Conservation (phyloP, 2,888 invertebrate species). For the Acronicta alni region DNA sequence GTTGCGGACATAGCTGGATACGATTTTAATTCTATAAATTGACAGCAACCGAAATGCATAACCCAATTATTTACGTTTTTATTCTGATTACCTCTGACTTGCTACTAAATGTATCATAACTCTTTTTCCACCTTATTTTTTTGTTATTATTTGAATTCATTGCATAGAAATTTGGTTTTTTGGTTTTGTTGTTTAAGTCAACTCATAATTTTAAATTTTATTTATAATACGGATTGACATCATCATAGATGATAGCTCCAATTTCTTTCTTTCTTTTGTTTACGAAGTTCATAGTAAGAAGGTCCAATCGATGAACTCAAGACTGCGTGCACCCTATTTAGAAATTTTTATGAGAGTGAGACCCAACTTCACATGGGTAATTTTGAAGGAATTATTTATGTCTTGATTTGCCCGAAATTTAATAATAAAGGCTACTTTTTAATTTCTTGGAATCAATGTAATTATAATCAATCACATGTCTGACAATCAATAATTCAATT, state of each 20-base stretch:
- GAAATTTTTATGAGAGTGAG: neutral
- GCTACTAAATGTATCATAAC: constrained; percentile 37
- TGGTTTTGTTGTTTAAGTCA: constrained; percentile 1
- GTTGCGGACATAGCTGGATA: constrained; percentile 25
- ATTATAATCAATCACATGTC: constrained; percentile 12
- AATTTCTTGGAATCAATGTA: neutral
- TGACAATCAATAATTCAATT: constrained; percentile 12
- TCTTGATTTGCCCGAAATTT: neutral
- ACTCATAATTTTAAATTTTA: constrained; percentile 2
- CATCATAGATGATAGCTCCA: constrained; percentile 8
- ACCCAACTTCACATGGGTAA: too few species aligned
- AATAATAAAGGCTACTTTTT: neutral
- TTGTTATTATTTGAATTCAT: constrained; percentile 23
- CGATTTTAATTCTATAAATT: constrained; percentile 22
- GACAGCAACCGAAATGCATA: neutral
- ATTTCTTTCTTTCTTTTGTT: constrained; percentile 17
- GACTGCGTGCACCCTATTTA: neutral
- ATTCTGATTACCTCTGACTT: constrained; percentile 41
- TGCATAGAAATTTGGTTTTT: constrained; percentile 4
- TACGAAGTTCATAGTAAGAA: constrained; percentile 6
- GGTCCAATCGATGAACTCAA: constrained; percentile 15
- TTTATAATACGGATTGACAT: constrained; percentile 20
- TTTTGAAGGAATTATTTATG: neutral
- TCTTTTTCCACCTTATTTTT: constrained; percentile 12
- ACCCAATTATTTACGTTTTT: constrained; percentile 7